Conservation (phyloP, 35 echinoderm and acorn worm species). For the Heliocidaris tuberculata region DNA sequence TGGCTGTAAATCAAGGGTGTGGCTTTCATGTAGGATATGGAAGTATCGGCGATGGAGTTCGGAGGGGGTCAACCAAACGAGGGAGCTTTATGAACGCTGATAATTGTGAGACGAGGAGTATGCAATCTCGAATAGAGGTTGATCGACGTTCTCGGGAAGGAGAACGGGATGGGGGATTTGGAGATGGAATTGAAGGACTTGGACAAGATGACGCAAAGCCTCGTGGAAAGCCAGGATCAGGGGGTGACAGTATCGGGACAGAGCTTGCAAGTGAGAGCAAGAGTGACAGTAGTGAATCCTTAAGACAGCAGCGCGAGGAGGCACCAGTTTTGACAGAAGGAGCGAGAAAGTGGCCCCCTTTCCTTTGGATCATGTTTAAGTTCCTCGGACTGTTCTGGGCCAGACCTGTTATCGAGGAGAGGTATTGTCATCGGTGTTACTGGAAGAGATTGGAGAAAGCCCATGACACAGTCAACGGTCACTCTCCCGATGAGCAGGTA, state of each 20-base stretch:
- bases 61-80: neutral
- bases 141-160: neutral
- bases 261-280: neutral
- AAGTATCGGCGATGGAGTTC: neutral
- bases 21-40: neutral
- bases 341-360: neutral
- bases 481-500: neutral
- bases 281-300: neutral
- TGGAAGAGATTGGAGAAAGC: neutral
- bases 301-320: neutral
- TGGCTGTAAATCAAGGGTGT: neutral
- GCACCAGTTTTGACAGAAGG: neutral
- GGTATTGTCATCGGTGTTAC: constrained; percentile 7
- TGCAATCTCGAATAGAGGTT: neutral
- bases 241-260: neutral
- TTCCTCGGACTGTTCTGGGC: constrained; percentile 6
- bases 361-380: constrained; percentile 10
- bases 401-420: neutral
- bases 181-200: neutral
- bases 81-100: neutral
- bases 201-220: neutral
- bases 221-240: neutral
- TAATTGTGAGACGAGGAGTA: neutral
- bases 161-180: neutral
- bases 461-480: no score